A percentile compares a stretch with the other conserved stretches of the same genome.
phyloP scores from a whole-genome alignment of 2,797 vertebrate genomes.

The Limnodromus scolopaceus region DNA sequence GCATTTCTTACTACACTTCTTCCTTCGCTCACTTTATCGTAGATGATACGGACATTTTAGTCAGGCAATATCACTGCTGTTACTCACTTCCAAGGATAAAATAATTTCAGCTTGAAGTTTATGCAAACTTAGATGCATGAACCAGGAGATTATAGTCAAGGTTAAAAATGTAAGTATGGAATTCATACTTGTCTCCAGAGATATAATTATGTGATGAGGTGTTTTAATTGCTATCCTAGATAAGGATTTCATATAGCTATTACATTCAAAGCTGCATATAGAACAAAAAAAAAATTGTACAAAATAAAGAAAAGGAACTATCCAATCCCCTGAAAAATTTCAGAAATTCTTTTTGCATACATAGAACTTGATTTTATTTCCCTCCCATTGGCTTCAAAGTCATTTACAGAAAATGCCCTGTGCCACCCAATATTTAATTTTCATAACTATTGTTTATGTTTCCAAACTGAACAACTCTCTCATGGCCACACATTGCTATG shows the following conservation, averaged over 20 bases:
- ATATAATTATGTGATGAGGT: constrained; percentile 15
- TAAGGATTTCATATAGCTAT: neutral
- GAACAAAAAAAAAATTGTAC: neutral
- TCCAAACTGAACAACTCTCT: neutral
- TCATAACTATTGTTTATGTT: neutral
- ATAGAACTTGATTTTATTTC: neutral
- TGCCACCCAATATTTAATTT: neutral
- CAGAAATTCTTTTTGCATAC: neutral
- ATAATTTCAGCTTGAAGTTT: neutral
- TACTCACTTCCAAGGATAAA: neutral
- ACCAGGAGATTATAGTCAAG: neutral
- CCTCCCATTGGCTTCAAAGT: neutral
- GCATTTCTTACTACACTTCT: neutral
- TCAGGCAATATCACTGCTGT: neutral
- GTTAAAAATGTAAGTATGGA: constrained; percentile 13
- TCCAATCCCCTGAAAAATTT: neutral
- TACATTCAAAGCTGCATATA: neutral
- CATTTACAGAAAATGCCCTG: neutral
- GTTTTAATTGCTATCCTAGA: constrained; percentile 18
- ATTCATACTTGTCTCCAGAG: constrained; percentile 26
- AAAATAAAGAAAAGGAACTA: neutral
- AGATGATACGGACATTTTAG: neutral
- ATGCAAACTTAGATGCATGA: neutral
- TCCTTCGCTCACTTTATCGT: neutral
- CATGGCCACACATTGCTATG: neutral